Percentiles rank a stretch among this genome's conserved stretches.
These are phyloP conservation scores for Thunnus thynnus DNA, from an alignment of 2,113 vertebrate genomes.

Conservation along the genomic window DNA sequence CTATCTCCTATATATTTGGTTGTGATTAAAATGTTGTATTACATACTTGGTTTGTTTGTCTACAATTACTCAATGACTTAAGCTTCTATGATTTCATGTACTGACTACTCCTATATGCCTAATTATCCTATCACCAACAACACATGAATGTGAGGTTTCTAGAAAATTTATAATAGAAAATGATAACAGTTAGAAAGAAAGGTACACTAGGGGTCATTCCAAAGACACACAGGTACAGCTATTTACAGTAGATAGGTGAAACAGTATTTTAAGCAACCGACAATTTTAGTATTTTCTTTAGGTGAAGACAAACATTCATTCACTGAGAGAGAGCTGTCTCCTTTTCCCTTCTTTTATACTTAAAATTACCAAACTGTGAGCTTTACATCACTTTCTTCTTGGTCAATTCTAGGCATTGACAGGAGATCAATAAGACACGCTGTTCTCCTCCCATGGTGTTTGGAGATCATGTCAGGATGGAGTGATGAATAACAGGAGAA, in stretches of 20 bases:
- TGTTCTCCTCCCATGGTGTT: slow-evolving; percentile 68
- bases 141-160: not conserved
- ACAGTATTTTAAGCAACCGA: not conserved
- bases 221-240: not conserved
- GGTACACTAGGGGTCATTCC: not conserved
- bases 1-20: too few relatives aligned
- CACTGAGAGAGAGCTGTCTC: not conserved
- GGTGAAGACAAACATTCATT: not conserved
- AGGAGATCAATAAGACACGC: slow-evolving; percentile 77
- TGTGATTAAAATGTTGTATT: too few relatives aligned
- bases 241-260: not conserved
- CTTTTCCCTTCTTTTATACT: slow-evolving; percentile 19
- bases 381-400: slow-evolving; percentile 63
- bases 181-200: not conserved
- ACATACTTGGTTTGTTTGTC: too few relatives aligned
- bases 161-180: not conserved
- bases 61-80: too few relatives aligned
- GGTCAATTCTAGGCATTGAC: slow-evolving; percentile 70
- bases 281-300: not conserved
- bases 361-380: slow-evolving; percentile 48
- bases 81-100: not conserved
- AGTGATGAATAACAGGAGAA: slow-evolving; percentile 77
- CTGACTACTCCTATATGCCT: not conserved
- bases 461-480: slow-evolving; percentile 68
- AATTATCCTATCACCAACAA: too few relatives aligned